Conservation (phyloP, 2,113 vertebrate genomes). For the Dipodomys merriami region DNA sequence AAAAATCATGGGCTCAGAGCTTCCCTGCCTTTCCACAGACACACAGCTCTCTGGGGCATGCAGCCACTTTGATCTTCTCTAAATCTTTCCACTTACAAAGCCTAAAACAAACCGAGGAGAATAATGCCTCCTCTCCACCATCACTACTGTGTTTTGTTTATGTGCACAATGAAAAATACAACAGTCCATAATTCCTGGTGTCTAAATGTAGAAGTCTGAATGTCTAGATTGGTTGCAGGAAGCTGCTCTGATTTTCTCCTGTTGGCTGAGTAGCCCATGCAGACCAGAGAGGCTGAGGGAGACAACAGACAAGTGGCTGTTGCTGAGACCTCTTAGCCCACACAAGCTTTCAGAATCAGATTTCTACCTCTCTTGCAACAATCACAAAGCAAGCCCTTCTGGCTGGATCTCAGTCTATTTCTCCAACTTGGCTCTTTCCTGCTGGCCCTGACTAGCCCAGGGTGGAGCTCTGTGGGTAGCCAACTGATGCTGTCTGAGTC, state of each 20-base stretch:
- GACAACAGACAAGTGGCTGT: neutral
- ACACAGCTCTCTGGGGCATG: neutral
- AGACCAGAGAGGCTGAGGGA: neutral
- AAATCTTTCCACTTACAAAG: neutral
- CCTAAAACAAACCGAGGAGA: neutral
- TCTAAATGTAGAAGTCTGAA: neutral
- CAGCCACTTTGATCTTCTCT: no score
- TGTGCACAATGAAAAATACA: neutral
- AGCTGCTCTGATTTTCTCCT: neutral
- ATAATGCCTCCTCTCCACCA: neutral
- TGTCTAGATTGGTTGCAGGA: neutral
- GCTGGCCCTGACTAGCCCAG: neutral
- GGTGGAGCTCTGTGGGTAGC: neutral
- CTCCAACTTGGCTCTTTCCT: neutral
- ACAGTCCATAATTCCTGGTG: neutral
- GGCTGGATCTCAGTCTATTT: neutral
- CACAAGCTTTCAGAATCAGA: neutral
- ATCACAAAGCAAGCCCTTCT: conserved; percentile 11
- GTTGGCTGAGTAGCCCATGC: neutral
- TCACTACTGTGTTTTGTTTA: neutral
- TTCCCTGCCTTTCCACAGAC: neutral
- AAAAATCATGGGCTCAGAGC: neutral
- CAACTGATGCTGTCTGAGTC: neutral
- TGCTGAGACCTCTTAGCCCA: neutral
- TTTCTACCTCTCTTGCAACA: neutral